Conservation (phyloP, 2,888 invertebrate species). For the Mellilla xanthometata region DNA sequence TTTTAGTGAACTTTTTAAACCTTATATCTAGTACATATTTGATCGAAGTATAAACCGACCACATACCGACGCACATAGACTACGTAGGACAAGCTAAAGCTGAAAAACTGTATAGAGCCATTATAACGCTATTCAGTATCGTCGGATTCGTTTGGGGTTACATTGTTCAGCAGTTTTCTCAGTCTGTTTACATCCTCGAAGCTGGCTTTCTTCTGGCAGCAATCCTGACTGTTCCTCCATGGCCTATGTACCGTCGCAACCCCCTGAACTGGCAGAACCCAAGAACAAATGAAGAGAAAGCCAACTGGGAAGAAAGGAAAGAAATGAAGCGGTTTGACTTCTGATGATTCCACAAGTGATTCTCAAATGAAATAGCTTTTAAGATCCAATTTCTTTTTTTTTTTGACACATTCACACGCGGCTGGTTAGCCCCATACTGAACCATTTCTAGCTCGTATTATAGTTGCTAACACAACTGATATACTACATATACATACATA, state of each 20-base stretch:
- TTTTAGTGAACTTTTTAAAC: too few species aligned
- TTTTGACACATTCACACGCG: too few species aligned
- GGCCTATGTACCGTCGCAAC: conserved; percentile 96
- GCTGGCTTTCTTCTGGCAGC: conserved; percentile 95
- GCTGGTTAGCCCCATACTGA: too few species aligned
- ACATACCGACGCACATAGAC: conserved; percentile 84
- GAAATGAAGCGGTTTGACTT: conserved; percentile 45
- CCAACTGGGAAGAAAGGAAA: conserved; percentile 80
- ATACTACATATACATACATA: too few species aligned
- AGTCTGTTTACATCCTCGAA: conserved; percentile 95
- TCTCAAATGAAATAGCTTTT: conserved; percentile 25
- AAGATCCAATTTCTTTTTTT: conserved; percentile 22
- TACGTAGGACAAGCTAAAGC: conserved; percentile 95
- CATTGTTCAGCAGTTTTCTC: conserved; percentile 96
- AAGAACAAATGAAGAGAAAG: conserved; percentile 66
- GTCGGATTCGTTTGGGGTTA: conserved; percentile 97
- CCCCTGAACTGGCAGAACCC: conserved; percentile 95
- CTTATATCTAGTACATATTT: too few species aligned
- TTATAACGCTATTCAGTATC: conserved; percentile 94
- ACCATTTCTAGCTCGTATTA: too few species aligned
- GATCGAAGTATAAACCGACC: too few species aligned
- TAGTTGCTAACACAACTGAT: too few species aligned
- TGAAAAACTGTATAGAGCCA: conserved; percentile 93
- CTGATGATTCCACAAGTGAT: conserved; percentile 13
- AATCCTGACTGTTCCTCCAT: conserved; percentile 95